Evolutionary conservation across 2,113 vertebrate genomes (phyloP), one percentile per base, ranked within the genome.

Genomic region (Oceanodroma tethys): DNA sequence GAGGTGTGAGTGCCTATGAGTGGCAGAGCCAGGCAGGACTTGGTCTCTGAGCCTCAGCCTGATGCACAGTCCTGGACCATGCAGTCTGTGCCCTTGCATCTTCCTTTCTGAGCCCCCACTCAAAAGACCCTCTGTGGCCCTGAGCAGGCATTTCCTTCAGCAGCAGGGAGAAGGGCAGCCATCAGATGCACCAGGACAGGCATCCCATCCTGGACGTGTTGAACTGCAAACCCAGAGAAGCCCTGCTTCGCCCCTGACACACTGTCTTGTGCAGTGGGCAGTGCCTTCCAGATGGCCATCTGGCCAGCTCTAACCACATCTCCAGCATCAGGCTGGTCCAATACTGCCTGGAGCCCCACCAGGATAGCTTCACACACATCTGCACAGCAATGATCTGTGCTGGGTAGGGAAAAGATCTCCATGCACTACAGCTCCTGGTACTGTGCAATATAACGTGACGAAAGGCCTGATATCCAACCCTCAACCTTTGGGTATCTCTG

Each of bases 291-390:
- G 36, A 65, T 13, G 27, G 23, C 30, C 48, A 58, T 23, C 58
- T 84, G 52, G 52, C 18, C 72, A 83, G 27, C 67, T 67, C 58
- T 42, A 47, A 43, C 20, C 22, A 19, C 36, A 56, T 3, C 23
- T 32, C 19, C 79, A 78, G n/a, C 80, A 68, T 27, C 55, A 50
- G 42, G 14, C 17, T 47, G 48, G 29, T 43, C 36, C 32, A 4
- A 1, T 23, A 36, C 26, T 62, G 60, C 47, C 52, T 0, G 0
- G 60, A 85, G 32, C 62, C 52, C 43, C 29, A 60, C 22, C 40
- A 66, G 73, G 40, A 20, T 4, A 73, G 13, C 52, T 88, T 48
- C 56, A 62, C 30, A 62, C 42, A 29, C 29, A 80, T 43, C 27
- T 43, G 34, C 30, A 38, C 23, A 73, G 26, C 45, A 67, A 59